Evolutionary conservation across 2,888 invertebrate genomes (phyloP), one percentile per base, ranked within the genome.

Genomic region (Parthenolecanium corni): DNA sequence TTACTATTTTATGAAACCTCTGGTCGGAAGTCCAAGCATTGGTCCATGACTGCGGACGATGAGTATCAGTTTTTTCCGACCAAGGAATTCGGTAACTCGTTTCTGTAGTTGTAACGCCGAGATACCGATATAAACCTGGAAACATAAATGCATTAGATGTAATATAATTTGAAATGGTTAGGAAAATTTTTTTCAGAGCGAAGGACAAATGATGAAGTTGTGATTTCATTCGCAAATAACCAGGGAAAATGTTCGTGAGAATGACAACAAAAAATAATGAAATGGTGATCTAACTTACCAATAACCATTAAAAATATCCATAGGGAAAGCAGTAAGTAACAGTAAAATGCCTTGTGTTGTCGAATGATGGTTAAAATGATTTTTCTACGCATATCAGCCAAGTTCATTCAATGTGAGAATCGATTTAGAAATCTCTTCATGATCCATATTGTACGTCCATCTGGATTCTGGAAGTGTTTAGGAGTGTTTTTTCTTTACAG

Each of bases 221-320:
- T n/a, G n/a, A n/a, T n/a, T n/a, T n/a, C n/a, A n/a, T n/a, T n/a
- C n/a, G n/a, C n/a, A n/a, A n/a, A n/a, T n/a, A n/a, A n/a, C n/a
- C n/a, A n/a, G n/a, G n/a, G n/a, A n/a, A n/a, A n/a, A n/a, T n/a
- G n/a, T n/a, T n/a, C n/a, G n/a, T n/a, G n/a, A n/a, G n/a, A n/a
- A n/a, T n/a, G n/a, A n/a, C n/a, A n/a, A 9, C 9, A 38, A 38
- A 38, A 11, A 11, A 38, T 38, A 38, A 38, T 38, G 14, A 9
- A 31, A 6, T 9, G 12, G 3, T n/a, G 31, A 42, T 14, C 12
- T 14, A 11, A 49, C 64, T 52, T 54, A 65, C 65, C 62, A 16
- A 54, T 44, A 49, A 65, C 38, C n/a, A 65, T 46, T 2, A 65
- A 23, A 38, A 62, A 54, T 23, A 65, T 65, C 62, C 62, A 62